Evolutionary conservation across 1,140 invertebrate genomes (phyloP), one percentile per base, ranked within the genome.

Genomic region (Ylistrum balloti): DNA sequence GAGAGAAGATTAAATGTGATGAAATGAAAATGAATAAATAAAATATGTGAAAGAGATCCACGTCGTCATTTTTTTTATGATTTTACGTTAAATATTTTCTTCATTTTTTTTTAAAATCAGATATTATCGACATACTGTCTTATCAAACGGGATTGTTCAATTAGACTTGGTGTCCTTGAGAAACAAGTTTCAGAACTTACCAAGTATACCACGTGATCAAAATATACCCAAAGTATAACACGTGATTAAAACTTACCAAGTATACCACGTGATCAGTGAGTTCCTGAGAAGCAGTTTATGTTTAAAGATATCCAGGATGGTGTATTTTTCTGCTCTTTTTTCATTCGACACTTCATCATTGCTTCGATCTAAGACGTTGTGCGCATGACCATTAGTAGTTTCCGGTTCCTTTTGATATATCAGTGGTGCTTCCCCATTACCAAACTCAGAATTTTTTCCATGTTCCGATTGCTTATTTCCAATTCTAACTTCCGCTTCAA

Each of bases 171-270:
- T 74, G 22, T 74, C 41, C 1, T 22, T 74, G n/a, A 74, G 33
- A n/a, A 9, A 41, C 87, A n/a, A 10, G n/a, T 35, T 15, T 45
- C 56, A 74, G 22, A 28, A 3, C 56, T 74, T 74, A 74, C 56
- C 56, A 74, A 1, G 56, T 74, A n/a, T 74, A 74, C 56, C 56
- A 74, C n/a, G n/a, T 28, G 56, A 74, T 74, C 56, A 74, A 28
- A 28, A 3, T n/a, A 28, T 74, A 74, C 56, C 56, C n/a, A n/a
- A 74, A 1, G 56, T 74, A n/a, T 74, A 74, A 22, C 56, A 74
- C n/a, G n/a, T 28, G 56, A 5, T 5, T 5, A 3, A 28, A 28
- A 3, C 56, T 74, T 74, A 74, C 56, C 56, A 74, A 1, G 56
- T 74, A n/a, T 74, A 74, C 56, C 56, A 74, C n/a, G n/a, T 28